Base-by-base conservation (phyloP, 2,113 vertebrate genomes). In the Brienomyrus brachyistius region DNA sequence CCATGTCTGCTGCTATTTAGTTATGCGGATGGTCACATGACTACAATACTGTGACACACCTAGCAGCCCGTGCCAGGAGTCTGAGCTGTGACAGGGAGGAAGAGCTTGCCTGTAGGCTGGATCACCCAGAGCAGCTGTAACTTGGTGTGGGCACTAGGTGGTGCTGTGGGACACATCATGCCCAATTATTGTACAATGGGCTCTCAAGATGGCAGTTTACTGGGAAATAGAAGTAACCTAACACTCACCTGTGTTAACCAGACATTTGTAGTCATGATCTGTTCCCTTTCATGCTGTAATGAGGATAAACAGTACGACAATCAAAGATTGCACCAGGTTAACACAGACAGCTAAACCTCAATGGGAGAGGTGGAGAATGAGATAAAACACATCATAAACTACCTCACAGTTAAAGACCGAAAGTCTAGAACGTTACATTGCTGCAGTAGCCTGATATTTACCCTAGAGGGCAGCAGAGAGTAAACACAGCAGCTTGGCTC, bases 231-330 rank as follows among this genome's bases (percentile, higher is more conserved):
- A 43, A 89, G 2, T 47, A 51, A 90, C 11, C 11, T 15, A 66
- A 19, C 40, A 82, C 95, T 95, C 89, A 98, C 97, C 97, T 98
- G 97, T 3, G 97, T 98, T 87, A 98, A 94, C 97, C 98, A 98
- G 83, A 98, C 98, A 0, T 98, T 98, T 1, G 98, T 98, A 62
- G 97, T 98, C 98, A 98, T 98, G 94, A 98, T 96, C 95, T 98
- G 98, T 89, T 98, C 97, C 92, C 98, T 92, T 91, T 98, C 97
- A 9, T 89, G 89, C 89, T 89, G 80, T 27, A 48, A 85, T 19
- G 52, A 52, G 84, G 11, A n/a, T 35, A 52, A 31, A 56, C 6
- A 23, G 7, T 40, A 52, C 7, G 15, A 54, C 50, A 83, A 15
- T 47, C 19, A 43, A 21, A 27, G 2, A 48, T 2, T 23, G 7